phyloP scores from a whole-genome alignment of 2,888 invertebrate genomes.

The Pelosia muscerda region DNA sequence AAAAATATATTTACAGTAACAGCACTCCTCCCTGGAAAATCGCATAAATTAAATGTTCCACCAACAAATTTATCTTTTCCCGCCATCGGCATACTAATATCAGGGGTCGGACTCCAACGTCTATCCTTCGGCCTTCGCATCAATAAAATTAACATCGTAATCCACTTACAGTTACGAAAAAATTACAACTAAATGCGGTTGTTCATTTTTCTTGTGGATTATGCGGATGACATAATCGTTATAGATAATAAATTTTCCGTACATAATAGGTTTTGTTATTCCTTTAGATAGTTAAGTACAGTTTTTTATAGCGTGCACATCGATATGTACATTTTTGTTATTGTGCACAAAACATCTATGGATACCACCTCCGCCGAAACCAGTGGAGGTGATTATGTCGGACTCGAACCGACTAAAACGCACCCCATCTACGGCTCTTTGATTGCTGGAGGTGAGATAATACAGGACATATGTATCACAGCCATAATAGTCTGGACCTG shows the following conservation, averaged over 20 bases:
- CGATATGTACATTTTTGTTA: too few relatives aligned
- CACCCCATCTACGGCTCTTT: too few relatives aligned
- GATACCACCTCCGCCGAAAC: too few relatives aligned
- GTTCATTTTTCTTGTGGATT: constrained; percentile 53
- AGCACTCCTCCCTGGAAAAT: constrained; percentile 67
- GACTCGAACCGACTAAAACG: too few relatives aligned
- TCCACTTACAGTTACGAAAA: constrained; percentile 81
- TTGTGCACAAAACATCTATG: too few relatives aligned
- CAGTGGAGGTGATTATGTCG: too few relatives aligned
- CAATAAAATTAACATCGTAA: constrained; percentile 86
- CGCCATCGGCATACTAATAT: constrained; percentile 85
- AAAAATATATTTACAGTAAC: constrained; percentile 56
- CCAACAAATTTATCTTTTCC: constrained; percentile 84
- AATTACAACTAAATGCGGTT: constrained; percentile 70
- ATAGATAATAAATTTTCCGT: constrained; percentile 28
- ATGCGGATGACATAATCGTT: constrained; percentile 53
- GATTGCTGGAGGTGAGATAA: too few relatives aligned
- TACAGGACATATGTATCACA: too few relatives aligned
- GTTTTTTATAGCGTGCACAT: neutral
- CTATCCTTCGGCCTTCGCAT: constrained; percentile 77
- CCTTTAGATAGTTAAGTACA: neutral
- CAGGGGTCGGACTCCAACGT: constrained; percentile 49
- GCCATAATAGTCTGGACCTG: too few relatives aligned
- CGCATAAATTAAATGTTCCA: constrained; percentile 82
- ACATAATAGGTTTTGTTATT: constrained; percentile 9